Evolutionary conservation across 2,113 vertebrate genomes (phyloP).

Genomic region (Pseudois nayaur): DNA sequence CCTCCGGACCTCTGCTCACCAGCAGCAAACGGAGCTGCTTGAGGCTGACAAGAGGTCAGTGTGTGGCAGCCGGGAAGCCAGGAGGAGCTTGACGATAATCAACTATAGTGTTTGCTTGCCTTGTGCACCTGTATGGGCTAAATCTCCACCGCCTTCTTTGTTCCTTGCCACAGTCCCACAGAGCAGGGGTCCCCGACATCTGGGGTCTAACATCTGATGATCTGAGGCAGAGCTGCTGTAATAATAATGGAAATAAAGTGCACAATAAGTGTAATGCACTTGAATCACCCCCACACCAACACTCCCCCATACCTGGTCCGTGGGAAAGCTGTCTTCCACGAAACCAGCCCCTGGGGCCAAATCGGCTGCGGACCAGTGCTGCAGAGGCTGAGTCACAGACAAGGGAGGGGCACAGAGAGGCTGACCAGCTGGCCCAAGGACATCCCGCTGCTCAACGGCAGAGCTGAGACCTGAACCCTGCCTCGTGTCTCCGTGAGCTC

Average conservation of each 20-base stretch:
- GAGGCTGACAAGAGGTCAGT: neutral
- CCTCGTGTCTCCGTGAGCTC: neutral
- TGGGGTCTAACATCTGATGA: neutral
- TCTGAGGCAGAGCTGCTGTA: neutral
- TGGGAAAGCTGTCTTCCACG: neutral
- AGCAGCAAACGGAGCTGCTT: neutral
- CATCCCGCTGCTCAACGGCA: neutral
- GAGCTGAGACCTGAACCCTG: neutral
- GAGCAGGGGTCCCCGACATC: neutral
- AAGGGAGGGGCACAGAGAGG: neutral
- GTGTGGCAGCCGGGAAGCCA: neutral
- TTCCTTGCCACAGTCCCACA: neutral
- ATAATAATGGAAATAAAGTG: neutral
- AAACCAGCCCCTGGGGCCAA: neutral
- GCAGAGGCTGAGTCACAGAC: neutral
- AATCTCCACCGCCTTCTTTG: neutral
- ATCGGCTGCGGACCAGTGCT: rapidly evolving
- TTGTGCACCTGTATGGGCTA: rapidly evolving
- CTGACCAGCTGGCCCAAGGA: neutral
- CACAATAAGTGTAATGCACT: neutral
- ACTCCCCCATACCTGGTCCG: no score
- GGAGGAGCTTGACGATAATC: rapidly evolving
- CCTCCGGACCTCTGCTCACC: neutral
- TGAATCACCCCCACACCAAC: neutral
- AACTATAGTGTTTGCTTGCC: neutral